Conservation (phyloP, 2,797 vertebrate species). For the Paramormyrops hopkinsi region DNA sequence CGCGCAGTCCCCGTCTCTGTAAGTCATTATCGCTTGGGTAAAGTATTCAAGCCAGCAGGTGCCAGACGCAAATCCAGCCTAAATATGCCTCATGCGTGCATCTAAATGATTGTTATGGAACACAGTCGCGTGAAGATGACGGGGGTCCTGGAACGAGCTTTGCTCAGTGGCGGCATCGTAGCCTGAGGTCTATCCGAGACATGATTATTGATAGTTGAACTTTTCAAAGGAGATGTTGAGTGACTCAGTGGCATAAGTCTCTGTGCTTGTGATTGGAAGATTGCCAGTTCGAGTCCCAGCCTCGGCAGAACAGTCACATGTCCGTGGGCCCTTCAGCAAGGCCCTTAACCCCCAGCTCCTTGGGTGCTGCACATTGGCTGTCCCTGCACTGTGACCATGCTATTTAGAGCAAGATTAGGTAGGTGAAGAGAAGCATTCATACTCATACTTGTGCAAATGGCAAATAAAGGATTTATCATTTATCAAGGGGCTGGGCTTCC, state of each 20-base stretch:
- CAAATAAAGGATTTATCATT: background rate
- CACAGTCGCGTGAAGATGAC: background rate
- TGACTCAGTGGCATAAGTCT: background rate
- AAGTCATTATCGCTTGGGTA: background rate
- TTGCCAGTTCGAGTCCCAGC: background rate
- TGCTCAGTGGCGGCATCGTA: background rate
- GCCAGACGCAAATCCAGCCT: background rate
- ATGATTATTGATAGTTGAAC: background rate
- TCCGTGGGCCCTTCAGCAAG: background rate
- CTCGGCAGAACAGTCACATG: background rate
- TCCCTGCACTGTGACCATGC: background rate
- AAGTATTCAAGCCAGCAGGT: background rate
- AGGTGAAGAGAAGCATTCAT: background rate
- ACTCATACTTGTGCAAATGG: background rate
- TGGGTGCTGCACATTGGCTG: background rate
- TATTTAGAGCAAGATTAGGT: background rate
- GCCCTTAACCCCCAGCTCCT: background rate
- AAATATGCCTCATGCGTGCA: background rate
- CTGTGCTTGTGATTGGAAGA: background rate
- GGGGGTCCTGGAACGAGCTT: background rate
- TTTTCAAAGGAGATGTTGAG: background rate
- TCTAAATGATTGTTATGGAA: background rate
- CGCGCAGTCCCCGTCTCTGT: background rate
- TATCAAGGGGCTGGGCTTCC: background rate
- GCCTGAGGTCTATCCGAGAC: background rate